A percentile compares a stretch with the other conserved stretches of the same genome.
Conservation (phyloP, 2,797 vertebrate genomes). For the Myoxocephalus aenaeus region DNA sequence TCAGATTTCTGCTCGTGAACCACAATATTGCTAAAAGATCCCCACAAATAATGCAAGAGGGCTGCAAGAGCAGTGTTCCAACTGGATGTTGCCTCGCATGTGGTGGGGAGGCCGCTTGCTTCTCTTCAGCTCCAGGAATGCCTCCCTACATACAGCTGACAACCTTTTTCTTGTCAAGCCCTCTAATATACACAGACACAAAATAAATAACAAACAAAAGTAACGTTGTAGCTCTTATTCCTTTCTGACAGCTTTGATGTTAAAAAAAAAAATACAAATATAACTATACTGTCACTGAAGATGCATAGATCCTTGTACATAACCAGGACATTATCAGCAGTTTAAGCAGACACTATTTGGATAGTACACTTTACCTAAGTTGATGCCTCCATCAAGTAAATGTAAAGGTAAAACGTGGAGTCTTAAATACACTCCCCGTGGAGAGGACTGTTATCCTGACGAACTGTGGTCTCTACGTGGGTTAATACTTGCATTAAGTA, state of each 20-base stretch:
- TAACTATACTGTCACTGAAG: neutral
- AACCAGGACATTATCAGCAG: neutral
- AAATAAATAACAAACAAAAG: neutral
- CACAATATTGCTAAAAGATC: conserved; percentile 18
- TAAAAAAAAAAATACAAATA: neutral
- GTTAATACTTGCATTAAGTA: neutral
- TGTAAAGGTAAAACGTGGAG: neutral
- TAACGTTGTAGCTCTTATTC: neutral
- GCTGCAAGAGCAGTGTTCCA: neutral
- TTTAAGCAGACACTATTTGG: neutral
- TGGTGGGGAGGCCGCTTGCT: neutral
- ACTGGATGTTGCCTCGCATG: conserved; percentile 23
- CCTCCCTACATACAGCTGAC: neutral
- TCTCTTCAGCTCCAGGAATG: neutral
- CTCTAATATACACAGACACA: neutral
- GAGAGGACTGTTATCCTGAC: neutral
- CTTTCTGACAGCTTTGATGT: neutral
- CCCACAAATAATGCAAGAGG: neutral
- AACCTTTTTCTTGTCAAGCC: neutral
- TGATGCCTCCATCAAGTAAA: neutral
- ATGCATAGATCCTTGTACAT: neutral
- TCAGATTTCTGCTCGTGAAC: neutral
- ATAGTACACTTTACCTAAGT: neutral
- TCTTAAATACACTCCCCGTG: neutral
- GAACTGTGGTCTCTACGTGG: neutral